Conservation (phyloP, 2,797 vertebrate genomes). For the Typhlichthys eigenmanni region DNA sequence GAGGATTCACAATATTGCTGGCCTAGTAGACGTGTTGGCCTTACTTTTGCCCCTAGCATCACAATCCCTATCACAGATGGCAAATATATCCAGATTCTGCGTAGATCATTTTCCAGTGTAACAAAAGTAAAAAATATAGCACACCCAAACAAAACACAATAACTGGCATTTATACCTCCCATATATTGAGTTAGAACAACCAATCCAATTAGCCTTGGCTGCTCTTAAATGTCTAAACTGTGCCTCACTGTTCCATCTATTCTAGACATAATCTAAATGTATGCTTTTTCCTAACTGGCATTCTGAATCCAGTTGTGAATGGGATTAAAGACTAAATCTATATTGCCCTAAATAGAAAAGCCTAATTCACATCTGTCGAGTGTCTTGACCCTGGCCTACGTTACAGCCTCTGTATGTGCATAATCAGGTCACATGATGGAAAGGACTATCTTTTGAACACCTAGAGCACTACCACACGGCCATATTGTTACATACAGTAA, state of each 20-base stretch:
- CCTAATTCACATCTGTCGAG: neutral
- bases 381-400: slow-evolving; percentile 20
- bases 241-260: too few relatives aligned
- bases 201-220: too few relatives aligned
- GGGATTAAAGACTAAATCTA: slow-evolving; percentile 6
- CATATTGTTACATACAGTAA: too few relatives aligned
- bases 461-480: too few relatives aligned
- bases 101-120: neutral
- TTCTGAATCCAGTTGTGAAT: slow-evolving; percentile 16
- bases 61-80: slow-evolving; percentile 16
- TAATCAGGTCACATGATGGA: slow-evolving; percentile 7
- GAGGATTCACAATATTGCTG: neutral
- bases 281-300: slow-evolving; percentile 22
- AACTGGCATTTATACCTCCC: too few relatives aligned
- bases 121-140: neutral
- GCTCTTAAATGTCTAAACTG: too few relatives aligned
- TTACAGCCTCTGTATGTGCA: slow-evolving; percentile 13
- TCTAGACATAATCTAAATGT: slow-evolving; percentile 7
- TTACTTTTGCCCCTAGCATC: slow-evolving; percentile 9
- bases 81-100: slow-evolving; percentile 10
- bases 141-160: neutral
- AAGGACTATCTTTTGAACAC: too few relatives aligned
- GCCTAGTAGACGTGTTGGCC: slow-evolving; percentile 4
- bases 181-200: too few relatives aligned
- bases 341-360: neutral